phyloP scores from a whole-genome alignment of 2,888 invertebrate species.

The Rhagonycha fulva region DNA sequence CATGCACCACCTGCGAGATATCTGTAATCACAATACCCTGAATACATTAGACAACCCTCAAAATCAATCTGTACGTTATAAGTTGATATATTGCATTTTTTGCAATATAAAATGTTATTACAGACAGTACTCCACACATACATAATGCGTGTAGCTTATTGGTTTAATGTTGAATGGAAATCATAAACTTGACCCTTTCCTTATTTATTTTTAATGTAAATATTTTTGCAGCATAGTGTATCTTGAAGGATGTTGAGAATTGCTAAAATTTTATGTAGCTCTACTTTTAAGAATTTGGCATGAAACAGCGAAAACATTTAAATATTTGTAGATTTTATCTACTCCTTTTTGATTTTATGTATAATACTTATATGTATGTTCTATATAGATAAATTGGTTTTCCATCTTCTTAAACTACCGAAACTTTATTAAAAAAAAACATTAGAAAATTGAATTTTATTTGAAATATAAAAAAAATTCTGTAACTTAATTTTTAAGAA shows the following conservation, averaged over 20 bases:
- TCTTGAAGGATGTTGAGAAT: neutral
- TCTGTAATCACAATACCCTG: slow-evolving; percentile 34
- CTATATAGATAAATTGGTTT: no score
- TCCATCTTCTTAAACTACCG: no score
- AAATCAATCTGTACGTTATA: slow-evolving; percentile 1
- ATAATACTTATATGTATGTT: no score
- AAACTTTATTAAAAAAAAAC: no score
- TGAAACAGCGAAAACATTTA: neutral
- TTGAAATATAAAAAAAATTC: no score
- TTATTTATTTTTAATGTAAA: neutral
- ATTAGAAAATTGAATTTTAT: no score
- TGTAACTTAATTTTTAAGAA: no score
- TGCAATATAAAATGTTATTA: slow-evolving; percentile 1
- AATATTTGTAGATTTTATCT: neutral
- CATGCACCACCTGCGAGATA: slow-evolving; percentile 33
- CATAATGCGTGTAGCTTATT: neutral
- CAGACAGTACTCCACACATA: neutral
- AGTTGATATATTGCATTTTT: slow-evolving; percentile 2
- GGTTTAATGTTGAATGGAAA: neutral
- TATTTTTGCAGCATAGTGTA: neutral
- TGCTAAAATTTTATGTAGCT: neutral
- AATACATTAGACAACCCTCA: slow-evolving; percentile 23
- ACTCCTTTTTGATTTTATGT: neutral
- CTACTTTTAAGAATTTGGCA: neutral
- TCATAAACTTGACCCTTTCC: neutral